Evolutionary conservation across 2,797 vertebrate species (phyloP), one percentile per base, ranked within the genome.

Genomic region (Onychomys leucogaster): DNA sequence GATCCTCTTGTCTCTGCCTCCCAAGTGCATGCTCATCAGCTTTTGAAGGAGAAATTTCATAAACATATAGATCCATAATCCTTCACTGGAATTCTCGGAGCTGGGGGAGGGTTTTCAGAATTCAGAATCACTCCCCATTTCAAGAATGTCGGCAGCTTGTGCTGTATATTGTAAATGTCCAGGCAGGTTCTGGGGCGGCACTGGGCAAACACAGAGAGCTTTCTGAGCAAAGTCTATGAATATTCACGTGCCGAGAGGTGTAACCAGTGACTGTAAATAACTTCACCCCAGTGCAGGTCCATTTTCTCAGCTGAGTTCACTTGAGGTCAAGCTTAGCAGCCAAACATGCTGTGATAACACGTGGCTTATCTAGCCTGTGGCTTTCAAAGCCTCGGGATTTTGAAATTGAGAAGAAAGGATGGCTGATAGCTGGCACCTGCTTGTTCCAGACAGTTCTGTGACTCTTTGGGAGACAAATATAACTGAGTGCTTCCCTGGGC

Each of bases 181-280:
- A 32, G 13, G 55, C 43, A 57, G 86, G n/a, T 84, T 91, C 88
- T n/a, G 43, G 69, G 69, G 32, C 80, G 49, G 91, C 37, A 12
- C 81, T 89, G 55, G 65, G 94, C 59, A 96, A 94, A 93, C 95
- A 87, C 75, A 75, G 32, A 94, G 87, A 95, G 82, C 90, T 84
- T 95, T 81, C 82, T 96, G 85, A 94, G 96, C 73, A 46, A 91
- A 91, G 55, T 55, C 92, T 71, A 86, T 69, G 93, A 96, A 94
- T 94, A 96, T 93, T 97, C 94, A 95, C 88, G 92, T 17, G 27
- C 46, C 49, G 81, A 78, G 82, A 75, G 73, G 83, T 93, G 46
- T 94, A 89, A 92, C 93, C 65, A 85, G 80, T 91, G 71, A 73
- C 97, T 93, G 71, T 80, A 96, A 97, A 96, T 89, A 96, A 89